Percentiles rank a stretch among this genome's conserved stretches.
phyloP scores from a whole-genome alignment of 2,113 vertebrate genomes.

The Archocentrus centrarchus region DNA sequence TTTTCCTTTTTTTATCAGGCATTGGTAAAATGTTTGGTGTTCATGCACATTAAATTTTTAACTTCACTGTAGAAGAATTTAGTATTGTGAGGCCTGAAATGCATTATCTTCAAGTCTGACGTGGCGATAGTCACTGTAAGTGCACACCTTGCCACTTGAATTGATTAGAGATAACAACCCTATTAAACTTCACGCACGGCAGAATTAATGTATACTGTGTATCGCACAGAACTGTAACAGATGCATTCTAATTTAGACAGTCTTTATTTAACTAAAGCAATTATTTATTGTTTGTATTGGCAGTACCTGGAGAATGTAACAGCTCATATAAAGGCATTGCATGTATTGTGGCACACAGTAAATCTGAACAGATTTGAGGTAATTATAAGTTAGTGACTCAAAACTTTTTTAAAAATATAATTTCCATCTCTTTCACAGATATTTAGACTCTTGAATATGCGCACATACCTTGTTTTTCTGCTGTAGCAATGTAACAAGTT shows the following conservation, averaged over 20 bases:
- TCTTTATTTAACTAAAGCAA: not conserved
- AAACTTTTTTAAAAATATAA: not conserved
- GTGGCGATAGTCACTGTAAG: not conserved
- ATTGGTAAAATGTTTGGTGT: not conserved
- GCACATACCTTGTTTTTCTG: not conserved
- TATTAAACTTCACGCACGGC: not conserved
- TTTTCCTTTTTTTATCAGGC: not conserved
- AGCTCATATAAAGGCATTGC: not conserved
- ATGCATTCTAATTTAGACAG: no score
- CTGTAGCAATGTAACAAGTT: slow-evolving; percentile 4
- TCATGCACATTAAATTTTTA: not conserved
- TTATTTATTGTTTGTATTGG: no score
- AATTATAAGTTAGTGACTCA: slow-evolving; percentile 8
- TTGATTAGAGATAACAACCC: not conserved
- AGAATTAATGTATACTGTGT: not conserved
- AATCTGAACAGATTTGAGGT: slow-evolving; percentile 3
- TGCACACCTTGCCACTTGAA: not conserved
- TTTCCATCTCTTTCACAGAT: not conserved
- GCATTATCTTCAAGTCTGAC: not conserved
- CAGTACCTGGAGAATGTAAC: not conserved
- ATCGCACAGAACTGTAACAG: not conserved
- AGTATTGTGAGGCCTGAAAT: not conserved
- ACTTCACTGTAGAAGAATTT: not conserved
- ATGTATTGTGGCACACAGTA: not conserved
- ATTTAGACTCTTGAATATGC: not conserved